Percentiles rank a stretch among this genome's conserved stretches.
phyloP scores from a whole-genome alignment of 2,113 vertebrate genomes.

The Alosa alosa region DNA sequence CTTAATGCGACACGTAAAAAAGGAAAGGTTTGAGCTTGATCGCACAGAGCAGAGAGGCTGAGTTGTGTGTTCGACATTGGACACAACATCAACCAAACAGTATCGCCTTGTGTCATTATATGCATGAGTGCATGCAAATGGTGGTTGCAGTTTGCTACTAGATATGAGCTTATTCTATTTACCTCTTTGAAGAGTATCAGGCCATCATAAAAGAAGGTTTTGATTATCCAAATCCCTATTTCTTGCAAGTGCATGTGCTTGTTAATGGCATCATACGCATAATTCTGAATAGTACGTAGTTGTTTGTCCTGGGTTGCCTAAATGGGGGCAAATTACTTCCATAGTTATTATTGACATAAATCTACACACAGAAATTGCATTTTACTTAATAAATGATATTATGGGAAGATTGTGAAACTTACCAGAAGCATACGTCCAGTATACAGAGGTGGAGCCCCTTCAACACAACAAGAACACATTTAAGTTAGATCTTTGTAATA shows the following conservation, averaged over 20 bases:
- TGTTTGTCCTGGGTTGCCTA: constrained; percentile 62
- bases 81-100: no score
- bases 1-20: constrained; percentile 41
- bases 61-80: no score
- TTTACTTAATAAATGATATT: constrained; percentile 11
- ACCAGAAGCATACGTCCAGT: constrained; percentile 60
- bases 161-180: not conserved
- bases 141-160: not conserved
- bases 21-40: no score
- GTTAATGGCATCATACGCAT: constrained; percentile 59
- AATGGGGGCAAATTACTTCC: not conserved
- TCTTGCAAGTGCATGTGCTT: constrained; percentile 54
- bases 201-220: constrained; percentile 42
- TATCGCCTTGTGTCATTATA: not conserved
- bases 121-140: not conserved
- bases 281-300: constrained; percentile 39
- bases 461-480: not conserved
- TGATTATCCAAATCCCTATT: constrained; percentile 38
- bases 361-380: not conserved
- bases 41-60: no score
- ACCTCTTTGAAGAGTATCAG: constrained; percentile 70
- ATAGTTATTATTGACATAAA: not conserved
- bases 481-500: not conserved
- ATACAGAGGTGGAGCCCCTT: constrained; percentile 63
- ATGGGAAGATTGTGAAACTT: constrained; percentile 25